Conservation (phyloP, 2,113 vertebrate genomes). For the Ornithorhynchus anatinus region DNA sequence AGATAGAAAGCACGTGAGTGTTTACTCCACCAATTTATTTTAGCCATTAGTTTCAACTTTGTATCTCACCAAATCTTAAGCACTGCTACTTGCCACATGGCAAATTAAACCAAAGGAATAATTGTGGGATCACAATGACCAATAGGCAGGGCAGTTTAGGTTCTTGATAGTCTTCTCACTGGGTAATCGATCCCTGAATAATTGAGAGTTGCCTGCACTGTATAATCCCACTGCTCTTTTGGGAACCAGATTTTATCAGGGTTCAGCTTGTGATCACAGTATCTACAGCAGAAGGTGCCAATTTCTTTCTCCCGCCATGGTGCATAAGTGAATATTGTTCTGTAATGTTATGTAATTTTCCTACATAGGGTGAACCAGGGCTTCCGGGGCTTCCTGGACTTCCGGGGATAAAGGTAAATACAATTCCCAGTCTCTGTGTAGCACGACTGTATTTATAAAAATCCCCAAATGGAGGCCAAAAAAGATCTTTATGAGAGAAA, state of each 20-base stretch:
- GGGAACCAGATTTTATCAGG: neutral
- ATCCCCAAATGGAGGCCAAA: neutral
- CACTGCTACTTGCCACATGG: too few relatives aligned
- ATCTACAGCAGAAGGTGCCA: conserved; percentile 35
- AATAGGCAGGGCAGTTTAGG: too few relatives aligned
- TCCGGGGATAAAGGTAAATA: conserved; percentile 99
- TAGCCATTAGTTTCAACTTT: neutral
- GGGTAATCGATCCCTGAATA: neutral
- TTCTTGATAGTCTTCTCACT: neutral
- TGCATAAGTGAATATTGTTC: conserved; percentile 55
- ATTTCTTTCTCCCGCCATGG: conserved; percentile 18
- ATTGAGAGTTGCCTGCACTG: conserved; percentile 37
- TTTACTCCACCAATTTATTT: neutral
- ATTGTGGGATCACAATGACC: neutral
- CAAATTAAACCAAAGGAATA: too few relatives aligned
- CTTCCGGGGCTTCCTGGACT: conserved; percentile 99
- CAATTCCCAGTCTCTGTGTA: conserved; percentile 26
- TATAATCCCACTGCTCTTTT: neutral
- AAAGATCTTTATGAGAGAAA: neutral
- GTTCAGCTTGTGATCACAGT: neutral
- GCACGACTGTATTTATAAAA: neutral
- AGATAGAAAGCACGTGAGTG: too few relatives aligned
- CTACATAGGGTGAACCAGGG: conserved; percentile 98
- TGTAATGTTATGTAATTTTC: conserved; percentile 94
- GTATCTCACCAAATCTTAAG: neutral